Evolutionary conservation across 2,888 invertebrate genomes (phyloP).

Genomic region (Poecilus cupreus): DNA sequence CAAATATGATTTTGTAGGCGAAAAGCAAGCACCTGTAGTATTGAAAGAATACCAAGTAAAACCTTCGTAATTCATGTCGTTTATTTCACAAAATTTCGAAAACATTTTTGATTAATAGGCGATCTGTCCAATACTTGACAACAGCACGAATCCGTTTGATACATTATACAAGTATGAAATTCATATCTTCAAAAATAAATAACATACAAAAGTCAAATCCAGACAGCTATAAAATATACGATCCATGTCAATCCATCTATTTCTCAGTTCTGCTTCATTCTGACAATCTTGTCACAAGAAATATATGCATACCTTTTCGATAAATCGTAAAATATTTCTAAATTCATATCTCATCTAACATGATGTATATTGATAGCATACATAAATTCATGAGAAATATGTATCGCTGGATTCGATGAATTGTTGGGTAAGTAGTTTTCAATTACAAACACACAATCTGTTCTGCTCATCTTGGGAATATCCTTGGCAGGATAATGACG

Average conservation of each 20-base stretch:
- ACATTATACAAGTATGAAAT: slow-evolving; percentile 15
- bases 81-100: not conserved
- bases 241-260: slow-evolving; percentile 38
- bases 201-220: slow-evolving; percentile 39
- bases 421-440: slow-evolving; percentile 42
- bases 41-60: not conserved
- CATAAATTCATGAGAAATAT: slow-evolving; percentile 8
- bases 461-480: slow-evolving; percentile 35
- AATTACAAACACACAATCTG: slow-evolving; percentile 39
- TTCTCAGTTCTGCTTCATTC: slow-evolving; percentile 21
- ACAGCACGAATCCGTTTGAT: slow-evolving; percentile 22
- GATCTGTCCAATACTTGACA: slow-evolving; percentile 27
- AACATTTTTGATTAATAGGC: slow-evolving; percentile 15
- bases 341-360: slow-evolving; percentile 41
- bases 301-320: slow-evolving; percentile 38
- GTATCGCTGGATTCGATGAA: not conserved
- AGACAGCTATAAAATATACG: slow-evolving; percentile 38
- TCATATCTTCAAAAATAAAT: slow-evolving; percentile 26
- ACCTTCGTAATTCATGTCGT: not conserved
- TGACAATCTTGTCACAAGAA: slow-evolving; percentile 35
- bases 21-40: too few species aligned
- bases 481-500: slow-evolving; percentile 32
- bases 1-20: too few species aligned
- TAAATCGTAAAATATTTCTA: slow-evolving; percentile 42
- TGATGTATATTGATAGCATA: slow-evolving; percentile 13